Base-by-base conservation (phyloP, 2,888 invertebrate genomes). In the Danaus chrysippus region DNA sequence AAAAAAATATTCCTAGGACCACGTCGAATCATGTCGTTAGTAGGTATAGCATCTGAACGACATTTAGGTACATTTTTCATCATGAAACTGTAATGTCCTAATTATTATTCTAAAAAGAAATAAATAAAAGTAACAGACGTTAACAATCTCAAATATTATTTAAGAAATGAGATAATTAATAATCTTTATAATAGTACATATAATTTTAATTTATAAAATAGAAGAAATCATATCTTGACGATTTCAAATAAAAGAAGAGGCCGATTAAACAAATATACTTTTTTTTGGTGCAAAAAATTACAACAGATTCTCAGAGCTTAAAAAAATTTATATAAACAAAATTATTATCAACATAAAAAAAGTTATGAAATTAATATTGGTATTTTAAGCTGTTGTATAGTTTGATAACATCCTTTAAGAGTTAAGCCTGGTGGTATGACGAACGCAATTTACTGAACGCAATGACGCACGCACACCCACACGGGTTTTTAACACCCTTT, bases 381-480 rank as follows among this genome's bases (percentile, higher is more conserved):
- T 46, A 46, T n/a, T 13, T 13, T 46, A 46, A 46, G 10, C 13
- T 12, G 15, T 46, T 8, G 46, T 34, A 34, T 34, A 46, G n/a
- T 13, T n/a, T 6, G 46, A 46, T 46, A n/a, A 46, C 13, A 13
- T 46, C 12, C 13, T 64, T 63, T 64, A 68, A 61, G 56, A 57
- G 56, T 70, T 53, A 69, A 69, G 23, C 34, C n/a, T 46, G 70
- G 76, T 76, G 75, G 72, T 70, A 73, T 87, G 87, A 87, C 87
- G 87, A 80, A 79, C 83, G 23, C 23, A 23, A 71, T 76, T 66
- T 63, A 71, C 76, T 75, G 77, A 83, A 77, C 80, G 84, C 86
- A 89, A 79, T 87, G 88, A 89, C 89, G 88, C 87, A 88, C 83
- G 77, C 73, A 73, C 72, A 61, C 71, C 70, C 89, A 87, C 79